Percentiles rank a stretch among this genome's conserved stretches.
Evolutionary conservation across 2,797 vertebrate species (phyloP).

Genomic region (Poeciliopsis gracilis): DNA sequence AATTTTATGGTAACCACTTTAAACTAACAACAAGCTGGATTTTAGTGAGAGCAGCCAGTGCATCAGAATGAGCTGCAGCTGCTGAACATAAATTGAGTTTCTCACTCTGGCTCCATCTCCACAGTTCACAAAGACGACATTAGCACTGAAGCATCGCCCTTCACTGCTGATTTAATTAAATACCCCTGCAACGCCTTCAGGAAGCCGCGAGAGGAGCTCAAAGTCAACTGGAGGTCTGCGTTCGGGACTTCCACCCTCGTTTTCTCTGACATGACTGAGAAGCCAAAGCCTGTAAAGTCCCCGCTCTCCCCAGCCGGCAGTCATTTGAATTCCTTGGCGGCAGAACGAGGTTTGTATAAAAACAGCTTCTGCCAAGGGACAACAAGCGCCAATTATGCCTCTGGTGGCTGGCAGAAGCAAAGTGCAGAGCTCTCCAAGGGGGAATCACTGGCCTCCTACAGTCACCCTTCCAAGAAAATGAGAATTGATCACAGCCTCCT

Average conservation of each 20-base stretch:
- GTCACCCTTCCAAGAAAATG: slow-evolving; percentile 88
- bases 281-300: slow-evolving; percentile 61
- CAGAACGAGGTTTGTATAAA: slow-evolving; percentile 63
- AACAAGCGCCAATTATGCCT: slow-evolving; percentile 78
- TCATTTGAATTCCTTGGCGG: slow-evolving; percentile 75
- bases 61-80: slow-evolving; percentile 49
- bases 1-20: slow-evolving; percentile 54
- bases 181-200: slow-evolving; percentile 88
- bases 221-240: slow-evolving; percentile 88
- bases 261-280: slow-evolving; percentile 84
- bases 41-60: slow-evolving; percentile 42
- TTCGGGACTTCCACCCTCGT: slow-evolving; percentile 91
- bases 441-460: slow-evolving; percentile 77
- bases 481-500: slow-evolving; percentile 81
- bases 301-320: slow-evolving; percentile 61
- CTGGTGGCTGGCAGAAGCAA: slow-evolving; percentile 77
- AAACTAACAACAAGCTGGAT: slow-evolving; percentile 48
- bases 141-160: slow-evolving; percentile 63
- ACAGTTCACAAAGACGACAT: slow-evolving; percentile 73
- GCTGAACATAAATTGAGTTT: slow-evolving; percentile 57
- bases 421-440: slow-evolving; percentile 67
- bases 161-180: slow-evolving; percentile 81
- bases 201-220: slow-evolving; percentile 85
- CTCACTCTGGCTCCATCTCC: slow-evolving; percentile 52
- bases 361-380: slow-evolving; percentile 72